phyloP scores from a whole-genome alignment of 2,113 vertebrate species.

The Dromaius novaehollandiae region DNA sequence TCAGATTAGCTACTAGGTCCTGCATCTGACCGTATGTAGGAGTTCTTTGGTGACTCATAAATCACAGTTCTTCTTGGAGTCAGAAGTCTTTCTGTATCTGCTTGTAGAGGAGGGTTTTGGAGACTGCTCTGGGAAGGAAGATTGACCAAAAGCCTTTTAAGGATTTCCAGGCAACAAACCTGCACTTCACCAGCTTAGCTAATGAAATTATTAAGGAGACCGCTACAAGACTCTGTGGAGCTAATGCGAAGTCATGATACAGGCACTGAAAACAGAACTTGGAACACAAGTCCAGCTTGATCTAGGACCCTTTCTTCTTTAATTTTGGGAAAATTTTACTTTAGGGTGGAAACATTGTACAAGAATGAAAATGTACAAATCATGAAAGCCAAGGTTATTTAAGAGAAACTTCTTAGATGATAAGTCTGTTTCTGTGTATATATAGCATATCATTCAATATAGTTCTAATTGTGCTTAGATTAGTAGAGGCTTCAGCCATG shows the following conservation, averaged over 20 bases:
- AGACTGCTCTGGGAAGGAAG: background rate
- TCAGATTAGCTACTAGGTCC: too few relatives aligned
- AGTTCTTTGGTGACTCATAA: background rate
- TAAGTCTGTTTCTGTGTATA: background rate
- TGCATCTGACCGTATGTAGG: too few relatives aligned
- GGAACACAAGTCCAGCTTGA: background rate
- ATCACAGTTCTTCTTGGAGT: too few relatives aligned
- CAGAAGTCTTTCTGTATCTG: background rate
- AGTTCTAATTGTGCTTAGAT: background rate
- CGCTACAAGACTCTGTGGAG: background rate
- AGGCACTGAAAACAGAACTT: background rate
- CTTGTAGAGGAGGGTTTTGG: background rate
- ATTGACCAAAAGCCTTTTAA: background rate
- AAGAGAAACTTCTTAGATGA: background rate
- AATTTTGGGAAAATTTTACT: background rate
- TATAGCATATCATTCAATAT: background rate
- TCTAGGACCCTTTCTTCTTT: background rate
- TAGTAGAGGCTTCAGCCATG: background rate
- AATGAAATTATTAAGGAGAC: background rate
- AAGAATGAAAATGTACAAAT: background rate
- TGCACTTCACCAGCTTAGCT: background rate
- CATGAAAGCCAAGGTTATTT: background rate
- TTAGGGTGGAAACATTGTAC: background rate
- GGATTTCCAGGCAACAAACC: background rate
- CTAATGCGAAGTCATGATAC: background rate